These are phyloP conservation scores for Karalla daura DNA, from an alignment of 2,797 vertebrate species.

Conservation along the genomic window DNA sequence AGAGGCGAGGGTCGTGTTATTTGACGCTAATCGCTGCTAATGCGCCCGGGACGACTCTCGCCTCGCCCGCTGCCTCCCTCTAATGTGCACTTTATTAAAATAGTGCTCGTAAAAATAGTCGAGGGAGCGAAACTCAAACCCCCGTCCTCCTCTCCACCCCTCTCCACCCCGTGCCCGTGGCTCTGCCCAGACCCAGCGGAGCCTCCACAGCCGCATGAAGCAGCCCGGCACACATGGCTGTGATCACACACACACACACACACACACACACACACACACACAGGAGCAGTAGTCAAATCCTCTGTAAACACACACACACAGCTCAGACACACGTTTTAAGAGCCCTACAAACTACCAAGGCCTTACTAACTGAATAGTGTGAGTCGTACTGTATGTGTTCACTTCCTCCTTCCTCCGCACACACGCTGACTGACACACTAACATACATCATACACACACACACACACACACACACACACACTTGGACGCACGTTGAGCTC, in stretches of 20 bases:
- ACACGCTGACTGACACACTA: conserved; percentile 13
- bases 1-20: too few species aligned
- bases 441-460: conserved; percentile 13
- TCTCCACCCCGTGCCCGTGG: conserved; percentile 62
- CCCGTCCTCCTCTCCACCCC: conserved; percentile 40
- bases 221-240: conserved; percentile 79
- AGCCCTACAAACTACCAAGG: not conserved
- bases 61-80: conserved; percentile 32
- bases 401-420: conserved; percentile 38
- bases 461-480: not conserved
- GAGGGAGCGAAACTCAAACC: conserved; percentile 54
- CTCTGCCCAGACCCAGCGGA: conserved; percentile 84
- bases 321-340: not conserved
- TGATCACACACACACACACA: conserved; percentile 55
- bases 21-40: too few species aligned
- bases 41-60: too few species aligned
- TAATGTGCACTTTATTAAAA: conserved; percentile 72
- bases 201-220: conserved; percentile 81
- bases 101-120: conserved; percentile 70
- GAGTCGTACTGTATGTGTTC: not conserved
- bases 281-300: conserved; percentile 45
- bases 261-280: conserved; percentile 43
- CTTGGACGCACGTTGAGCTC: not conserved
- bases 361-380: not conserved
- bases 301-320: conserved; percentile 1